Base-by-base conservation (phyloP, 1,140 invertebrate genomes). In the Sminthurides bifidus region DNA sequence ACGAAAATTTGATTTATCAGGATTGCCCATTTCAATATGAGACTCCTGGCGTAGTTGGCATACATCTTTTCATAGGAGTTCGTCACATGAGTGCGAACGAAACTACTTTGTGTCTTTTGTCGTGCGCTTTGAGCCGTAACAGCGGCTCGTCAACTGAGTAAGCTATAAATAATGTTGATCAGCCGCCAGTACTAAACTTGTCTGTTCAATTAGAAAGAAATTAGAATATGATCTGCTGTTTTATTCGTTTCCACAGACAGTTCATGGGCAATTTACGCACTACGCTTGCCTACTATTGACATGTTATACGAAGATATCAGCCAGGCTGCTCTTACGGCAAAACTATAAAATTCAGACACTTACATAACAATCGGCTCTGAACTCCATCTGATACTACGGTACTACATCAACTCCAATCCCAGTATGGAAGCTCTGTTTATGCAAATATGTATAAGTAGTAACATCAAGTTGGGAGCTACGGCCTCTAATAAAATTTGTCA, bases 31-130 rank as follows among this genome's bases (percentile, higher is more conserved):
- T 60, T 44, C 40, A 44, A 37, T 46, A 52, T 24, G 58, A 64
- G 29, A 35, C 43, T 35, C 46, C 61, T 19, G 38, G 52, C 40
- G 41, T 64, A 15, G 52, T 64, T 21, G 61, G 62, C 31, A 64
- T 64, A 26, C 27, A 54, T 31, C 62, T 59, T n/a, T 64, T 64
- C 55, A 44, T 58, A 12, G 51, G 59, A 23, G 56, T 61, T 27
- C 59, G 62, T 29, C 51, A 54, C 37, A 54, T 64, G 46, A 54
- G 54, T 23, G 50, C 48, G 24, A 64, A 59, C 51, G 59, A 61
- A 48, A 40, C 30, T 10, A 37, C 19, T 19, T 29, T 64, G 26
- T 58, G 54, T 31, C 37, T 64, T 17, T 40, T 64, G 6, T 51
- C 61, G 8, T 30, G 49, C 3, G 19, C 46, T 3, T 15, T 33